A percentile compares a stretch with the other conserved stretches of the same genome.
These are phyloP conservation scores for Sphaerophoria taeniata DNA, from an alignment of 2,888 invertebrate genomes.

Conservation along the genomic window DNA sequence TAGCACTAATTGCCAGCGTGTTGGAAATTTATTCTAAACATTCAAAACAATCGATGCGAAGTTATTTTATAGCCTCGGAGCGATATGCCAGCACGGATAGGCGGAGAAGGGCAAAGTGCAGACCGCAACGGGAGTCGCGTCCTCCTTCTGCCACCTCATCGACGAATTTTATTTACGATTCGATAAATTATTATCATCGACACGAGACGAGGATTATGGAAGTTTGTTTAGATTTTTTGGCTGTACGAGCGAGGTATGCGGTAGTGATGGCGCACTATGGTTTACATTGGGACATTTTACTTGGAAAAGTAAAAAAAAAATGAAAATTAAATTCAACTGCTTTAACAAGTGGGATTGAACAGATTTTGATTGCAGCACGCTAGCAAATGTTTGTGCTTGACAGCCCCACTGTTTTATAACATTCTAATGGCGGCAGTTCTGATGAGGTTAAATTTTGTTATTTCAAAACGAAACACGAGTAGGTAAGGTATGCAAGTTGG, in stretches of 20 bases:
- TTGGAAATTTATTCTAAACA: conserved; percentile 71
- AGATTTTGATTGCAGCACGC: not conserved
- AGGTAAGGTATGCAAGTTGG: no score
- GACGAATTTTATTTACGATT: conserved; percentile 72
- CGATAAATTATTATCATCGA: conserved; percentile 66
- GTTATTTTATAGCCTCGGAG: conserved; percentile 40
- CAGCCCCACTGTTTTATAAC: conserved; percentile 12
- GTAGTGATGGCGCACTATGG: not conserved
- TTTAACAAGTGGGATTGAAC: not conserved
- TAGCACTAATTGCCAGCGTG: conserved; percentile 65
- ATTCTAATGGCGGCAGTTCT: conserved; percentile 38
- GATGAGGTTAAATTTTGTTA: no score
- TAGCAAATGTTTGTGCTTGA: not conserved
- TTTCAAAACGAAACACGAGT: not conserved
- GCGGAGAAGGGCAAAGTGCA: conserved; percentile 6
- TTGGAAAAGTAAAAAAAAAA: not conserved
- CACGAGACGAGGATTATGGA: conserved; percentile 58
- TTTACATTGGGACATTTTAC: not conserved
- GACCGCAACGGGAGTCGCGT: conserved; percentile 49
- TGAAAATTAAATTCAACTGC: not conserved
- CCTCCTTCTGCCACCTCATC: conserved; percentile 70
- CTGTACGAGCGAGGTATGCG: not conserved
- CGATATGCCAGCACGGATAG: no score
- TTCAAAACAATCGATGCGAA: conserved; percentile 56
- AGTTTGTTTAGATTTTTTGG: conserved; percentile 67